Conservation (phyloP, 2,113 vertebrate species). For the Phodopus roborovskii region DNA sequence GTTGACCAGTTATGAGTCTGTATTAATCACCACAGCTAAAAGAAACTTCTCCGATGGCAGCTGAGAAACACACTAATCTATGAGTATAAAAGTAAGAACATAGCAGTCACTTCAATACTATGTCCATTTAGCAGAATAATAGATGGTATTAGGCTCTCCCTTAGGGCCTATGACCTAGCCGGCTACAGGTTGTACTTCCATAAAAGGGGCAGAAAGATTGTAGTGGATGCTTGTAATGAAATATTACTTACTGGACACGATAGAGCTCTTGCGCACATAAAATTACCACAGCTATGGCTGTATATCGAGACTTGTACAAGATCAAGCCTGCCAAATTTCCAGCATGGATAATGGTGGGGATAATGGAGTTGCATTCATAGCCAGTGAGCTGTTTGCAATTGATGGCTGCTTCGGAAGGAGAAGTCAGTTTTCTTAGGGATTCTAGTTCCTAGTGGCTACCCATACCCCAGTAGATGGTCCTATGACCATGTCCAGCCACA, state of each 20-base stretch:
- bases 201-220: background rate
- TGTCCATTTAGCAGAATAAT: background rate
- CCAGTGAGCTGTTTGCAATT: too few species aligned
- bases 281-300: background rate
- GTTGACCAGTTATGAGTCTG: background rate
- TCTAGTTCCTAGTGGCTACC: too few species aligned
- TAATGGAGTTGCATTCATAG: background rate
- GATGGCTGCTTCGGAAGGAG: too few species aligned
- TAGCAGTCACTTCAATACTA: background rate
- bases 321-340: background rate
- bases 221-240: background rate
- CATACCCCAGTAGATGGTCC: background rate
- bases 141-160: background rate
- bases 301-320: background rate
- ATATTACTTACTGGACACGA: background rate
- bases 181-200: background rate
- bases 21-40: background rate
- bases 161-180: background rate
- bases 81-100: background rate
- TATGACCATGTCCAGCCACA: too few species aligned
- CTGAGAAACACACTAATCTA: background rate
- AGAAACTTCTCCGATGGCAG: background rate
- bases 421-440: background rate
- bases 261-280: too few species aligned
- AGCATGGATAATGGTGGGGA: background rate